Conservation (phyloP, 2,797 vertebrate genomes). For the Chaetophractus vellerosus region DNA sequence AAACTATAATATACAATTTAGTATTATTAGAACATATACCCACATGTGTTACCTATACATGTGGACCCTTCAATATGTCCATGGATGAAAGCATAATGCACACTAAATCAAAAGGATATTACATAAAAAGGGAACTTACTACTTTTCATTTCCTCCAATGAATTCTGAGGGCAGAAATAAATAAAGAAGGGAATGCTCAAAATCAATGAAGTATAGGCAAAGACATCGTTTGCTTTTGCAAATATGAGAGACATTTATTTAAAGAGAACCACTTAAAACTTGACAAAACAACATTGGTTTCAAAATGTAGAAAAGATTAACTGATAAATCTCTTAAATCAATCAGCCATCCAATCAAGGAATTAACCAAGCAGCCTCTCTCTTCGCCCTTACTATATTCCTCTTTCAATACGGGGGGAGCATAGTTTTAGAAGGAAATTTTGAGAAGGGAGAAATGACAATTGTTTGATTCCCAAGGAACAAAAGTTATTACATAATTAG, state of each 20-base stretch:
- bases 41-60: not conserved
- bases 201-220: not conserved
- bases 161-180: constrained; percentile 26
- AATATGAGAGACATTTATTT: not conserved
- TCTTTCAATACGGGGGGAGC: not conserved
- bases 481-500: constrained; percentile 62
- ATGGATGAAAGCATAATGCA: not conserved
- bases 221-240: constrained; percentile 10
- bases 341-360: not conserved
- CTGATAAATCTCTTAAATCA: constrained; percentile 46
- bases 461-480: constrained; percentile 19
- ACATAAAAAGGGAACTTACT: not conserved
- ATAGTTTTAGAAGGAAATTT: constrained; percentile 40
- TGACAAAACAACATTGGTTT: constrained; percentile 23
- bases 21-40: not conserved
- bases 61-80: not conserved
- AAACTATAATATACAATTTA: not conserved
- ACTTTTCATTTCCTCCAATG: not conserved
- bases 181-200: constrained; percentile 22
- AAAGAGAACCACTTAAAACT: not conserved
- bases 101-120: not conserved
- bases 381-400: not conserved
- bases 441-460: constrained; percentile 51
- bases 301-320: constrained; percentile 45
- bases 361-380: not conserved